A percentile compares a stretch with the other conserved stretches of the same genome.
phyloP scores from a whole-genome alignment of 2,113 vertebrate genomes.

The Gracilinanus agilis region DNA sequence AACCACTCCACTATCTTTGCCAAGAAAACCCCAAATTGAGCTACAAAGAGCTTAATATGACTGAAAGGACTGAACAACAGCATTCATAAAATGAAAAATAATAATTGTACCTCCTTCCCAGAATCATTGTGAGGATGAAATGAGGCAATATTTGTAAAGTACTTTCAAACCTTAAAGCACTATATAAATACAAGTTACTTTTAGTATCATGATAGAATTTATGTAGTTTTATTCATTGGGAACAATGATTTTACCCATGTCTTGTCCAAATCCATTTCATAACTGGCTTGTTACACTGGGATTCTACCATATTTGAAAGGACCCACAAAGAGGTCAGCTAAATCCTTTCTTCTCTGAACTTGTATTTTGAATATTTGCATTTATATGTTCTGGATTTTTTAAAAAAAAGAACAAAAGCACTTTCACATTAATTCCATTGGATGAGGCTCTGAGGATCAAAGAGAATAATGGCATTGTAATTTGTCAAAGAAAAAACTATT shows the following conservation, averaged over 20 bases:
- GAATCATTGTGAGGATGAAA: not conserved
- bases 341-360: conserved; percentile 4
- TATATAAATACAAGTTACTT: not conserved
- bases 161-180: not conserved
- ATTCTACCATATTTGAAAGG: not conserved
- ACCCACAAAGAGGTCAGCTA: not conserved
- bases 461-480: conserved; percentile 59
- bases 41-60: too few relatives aligned
- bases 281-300: not conserved
- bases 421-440: conserved; percentile 48
- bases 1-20: too few relatives aligned
- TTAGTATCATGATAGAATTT: not conserved
- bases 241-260: not conserved
- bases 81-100: too few relatives aligned
- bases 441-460: conserved; percentile 47
- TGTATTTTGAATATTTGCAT: conserved; percentile 47
- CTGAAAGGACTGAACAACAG: too few relatives aligned
- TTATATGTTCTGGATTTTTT: conserved; percentile 30
- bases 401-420: conserved; percentile 45
- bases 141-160: not conserved
- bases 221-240: not conserved
- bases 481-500: conserved; percentile 44
- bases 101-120: not conserved
- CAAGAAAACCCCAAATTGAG: too few relatives aligned
- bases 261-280: not conserved